A percentile compares a stretch with the other conserved stretches of the same genome.
phyloP scores from a whole-genome alignment of 2,797 vertebrate species.

The Acipenser ruthenus region DNA sequence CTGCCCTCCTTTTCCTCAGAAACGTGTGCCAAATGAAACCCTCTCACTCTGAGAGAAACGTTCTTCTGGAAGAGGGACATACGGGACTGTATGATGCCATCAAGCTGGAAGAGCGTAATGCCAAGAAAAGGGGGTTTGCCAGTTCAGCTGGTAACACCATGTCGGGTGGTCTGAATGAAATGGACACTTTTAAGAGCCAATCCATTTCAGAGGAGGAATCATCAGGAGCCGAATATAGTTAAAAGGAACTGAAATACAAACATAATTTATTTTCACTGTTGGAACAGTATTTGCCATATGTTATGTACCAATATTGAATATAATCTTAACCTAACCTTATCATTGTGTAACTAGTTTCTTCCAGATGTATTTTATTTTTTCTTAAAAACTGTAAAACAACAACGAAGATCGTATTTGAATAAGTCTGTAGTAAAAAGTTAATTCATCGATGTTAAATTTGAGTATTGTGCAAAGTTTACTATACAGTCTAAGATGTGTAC shows the following conservation, averaged over 20 bases:
- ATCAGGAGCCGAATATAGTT: slow-evolving; percentile 72
- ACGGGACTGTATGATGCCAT: slow-evolving; percentile 90
- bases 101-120: slow-evolving; percentile 77
- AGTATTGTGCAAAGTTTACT: slow-evolving; percentile 59
- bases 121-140: slow-evolving; percentile 49
- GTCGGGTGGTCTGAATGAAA: slow-evolving; percentile 51
- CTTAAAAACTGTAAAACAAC: not conserved
- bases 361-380: slow-evolving; percentile 31
- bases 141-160: slow-evolving; percentile 45
- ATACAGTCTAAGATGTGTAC: slow-evolving; percentile 52
- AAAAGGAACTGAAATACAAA: slow-evolving; percentile 33
- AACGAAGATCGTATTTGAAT: slow-evolving; percentile 34
- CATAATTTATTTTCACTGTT: slow-evolving; percentile 10
- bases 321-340: slow-evolving; percentile 48
- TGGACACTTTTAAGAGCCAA: slow-evolving; percentile 56
- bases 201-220: slow-evolving; percentile 67
- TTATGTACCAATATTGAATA: slow-evolving; percentile 61
- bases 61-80: slow-evolving; percentile 82
- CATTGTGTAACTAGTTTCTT: slow-evolving; percentile 55
- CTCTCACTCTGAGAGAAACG: slow-evolving; percentile 83
- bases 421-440: slow-evolving; percentile 40
- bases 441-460: slow-evolving; percentile 42
- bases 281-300: slow-evolving; percentile 29
- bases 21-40: slow-evolving; percentile 89
- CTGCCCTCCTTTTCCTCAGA: slow-evolving; percentile 77